Percentiles rank a stretch among this genome's conserved stretches.
These are phyloP conservation scores for Gopherus evgoodei DNA, from an alignment of 2,113 vertebrate genomes.

Conservation along the genomic window DNA sequence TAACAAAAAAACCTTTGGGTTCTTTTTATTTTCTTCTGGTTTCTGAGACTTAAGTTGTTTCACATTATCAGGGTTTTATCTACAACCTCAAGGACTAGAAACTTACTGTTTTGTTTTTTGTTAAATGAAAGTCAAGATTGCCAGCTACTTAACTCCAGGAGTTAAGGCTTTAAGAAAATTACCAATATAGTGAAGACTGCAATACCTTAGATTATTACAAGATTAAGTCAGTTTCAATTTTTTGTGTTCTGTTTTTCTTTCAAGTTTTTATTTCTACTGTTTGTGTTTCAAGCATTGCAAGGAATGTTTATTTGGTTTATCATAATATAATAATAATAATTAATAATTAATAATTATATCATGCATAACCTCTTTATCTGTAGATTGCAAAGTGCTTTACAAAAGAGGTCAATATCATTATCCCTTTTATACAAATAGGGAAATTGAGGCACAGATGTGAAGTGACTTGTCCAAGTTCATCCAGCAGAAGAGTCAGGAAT, in stretches of 20 bases:
- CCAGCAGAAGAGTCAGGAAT: neutral
- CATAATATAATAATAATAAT: neutral
- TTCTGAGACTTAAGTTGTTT: neutral
- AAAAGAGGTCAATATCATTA: neutral
- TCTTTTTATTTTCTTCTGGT: neutral
- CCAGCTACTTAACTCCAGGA: no score
- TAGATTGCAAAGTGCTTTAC: neutral
- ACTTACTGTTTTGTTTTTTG: no score
- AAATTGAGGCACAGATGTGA: neutral
- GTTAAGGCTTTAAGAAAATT: no score
- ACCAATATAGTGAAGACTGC: no score
- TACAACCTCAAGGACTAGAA: no score
- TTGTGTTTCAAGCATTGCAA: rapidly evolving
- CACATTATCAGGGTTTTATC: neutral
- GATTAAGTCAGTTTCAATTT: neutral
- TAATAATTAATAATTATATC: neutral
- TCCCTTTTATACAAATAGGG: neutral
- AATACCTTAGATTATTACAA: no score
- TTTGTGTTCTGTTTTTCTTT: neutral
- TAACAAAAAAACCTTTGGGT: neutral
- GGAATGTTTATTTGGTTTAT: neutral
- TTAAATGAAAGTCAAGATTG: no score
- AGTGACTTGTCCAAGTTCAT: neutral
- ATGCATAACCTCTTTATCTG: neutral
- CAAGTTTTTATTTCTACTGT: neutral